A percentile compares a stretch with the other conserved stretches of the same genome.
These are phyloP conservation scores for Allolobophora icterica DNA, from an alignment of 2,888 invertebrate genomes.

Conservation along the genomic window DNA sequence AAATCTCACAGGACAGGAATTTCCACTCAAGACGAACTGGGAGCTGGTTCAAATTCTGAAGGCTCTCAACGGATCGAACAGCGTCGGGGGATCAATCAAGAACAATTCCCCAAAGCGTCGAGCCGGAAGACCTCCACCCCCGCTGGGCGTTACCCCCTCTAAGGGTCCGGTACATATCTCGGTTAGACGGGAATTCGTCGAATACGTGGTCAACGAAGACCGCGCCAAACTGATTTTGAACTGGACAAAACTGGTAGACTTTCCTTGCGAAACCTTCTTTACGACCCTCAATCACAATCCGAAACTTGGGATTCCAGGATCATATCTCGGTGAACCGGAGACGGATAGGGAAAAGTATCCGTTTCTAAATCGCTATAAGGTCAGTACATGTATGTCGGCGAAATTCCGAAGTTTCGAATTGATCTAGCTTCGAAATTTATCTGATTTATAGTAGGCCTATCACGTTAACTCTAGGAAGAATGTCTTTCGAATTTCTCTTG, in stretches of 20 bases:
- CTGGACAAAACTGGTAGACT: slow-evolving; percentile 53
- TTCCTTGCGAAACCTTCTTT: slow-evolving; percentile 60
- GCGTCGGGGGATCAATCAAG: slow-evolving; percentile 35
- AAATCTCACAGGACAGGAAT: slow-evolving; percentile 60
- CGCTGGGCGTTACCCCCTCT: slow-evolving; percentile 48
- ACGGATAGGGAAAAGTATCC: too few species aligned
- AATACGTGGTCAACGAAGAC: slow-evolving; percentile 52
- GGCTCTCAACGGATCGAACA: slow-evolving; percentile 57
- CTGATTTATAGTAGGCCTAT: too few species aligned
- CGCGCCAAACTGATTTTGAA: slow-evolving; percentile 51
- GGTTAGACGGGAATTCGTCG: slow-evolving; percentile 52
- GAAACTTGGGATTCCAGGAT: slow-evolving; percentile 52
- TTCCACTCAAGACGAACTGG: slow-evolving; percentile 59
- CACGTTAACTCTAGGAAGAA: too few species aligned
- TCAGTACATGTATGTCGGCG: neutral
- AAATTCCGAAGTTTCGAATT: too few species aligned
- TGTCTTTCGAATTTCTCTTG: too few species aligned
- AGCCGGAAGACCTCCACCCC: slow-evolving; percentile 41
- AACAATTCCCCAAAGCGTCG: neutral
- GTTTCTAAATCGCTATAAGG: neutral
- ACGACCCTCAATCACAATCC: slow-evolving; percentile 55
- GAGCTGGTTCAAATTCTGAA: slow-evolving; percentile 59
- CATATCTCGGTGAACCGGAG: slow-evolving; percentile 44
- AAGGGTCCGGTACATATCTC: slow-evolving; percentile 52
- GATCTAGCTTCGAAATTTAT: too few species aligned